Evolutionary conservation across 2,888 invertebrate genomes (phyloP), one percentile per base, ranked within the genome.

Genomic region (Arrhopalites spinosus): DNA sequence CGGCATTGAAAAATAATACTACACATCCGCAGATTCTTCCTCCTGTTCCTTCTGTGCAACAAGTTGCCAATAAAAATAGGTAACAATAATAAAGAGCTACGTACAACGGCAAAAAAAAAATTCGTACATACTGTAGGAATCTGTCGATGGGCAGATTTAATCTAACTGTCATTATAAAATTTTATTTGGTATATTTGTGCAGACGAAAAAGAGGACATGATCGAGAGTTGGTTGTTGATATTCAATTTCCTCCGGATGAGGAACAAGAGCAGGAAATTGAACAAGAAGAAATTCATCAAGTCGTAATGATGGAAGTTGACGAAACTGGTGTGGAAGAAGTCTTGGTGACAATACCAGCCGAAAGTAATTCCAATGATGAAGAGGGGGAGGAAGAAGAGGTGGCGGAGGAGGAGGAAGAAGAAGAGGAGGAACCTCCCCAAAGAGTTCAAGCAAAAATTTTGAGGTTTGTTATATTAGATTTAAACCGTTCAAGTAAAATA

Each of bases 381-480:
- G 63, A 63, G 2, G 63, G 29, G n/a, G 63, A 63, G 11, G 27
- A 20, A 25, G 63, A 29, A 59, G 59, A 23, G 7, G 23, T 25
- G 23, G 25, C 5, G 7, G 63, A 29, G 17, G 29, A 27, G 29
- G 63, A 27, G 15, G 63, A 63, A 13, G 63, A 63, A 29, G 17
- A 29, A 23, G 25, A 61, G n/a, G 17, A 20, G 5, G 17, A 11
- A 63, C 11, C 29, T 25, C 17, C 63, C 30, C 63, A 63, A 29
- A 27, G 29, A 29, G 56, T 70, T 1, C 56, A 70, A 27, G 15
- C 71, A 3, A 71, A 71, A 71, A 71, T 71, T 53, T 27, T 71
- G 30, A 71, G 71, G 71, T 71, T 8, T 50, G 3, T 36, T 36
- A 11, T 7, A 36, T 7, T 36, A 36, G 11, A 36, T 36, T 36